phyloP scores from a whole-genome alignment of 1,140 invertebrate genomes.

The Drosophila erecta region DNA sequence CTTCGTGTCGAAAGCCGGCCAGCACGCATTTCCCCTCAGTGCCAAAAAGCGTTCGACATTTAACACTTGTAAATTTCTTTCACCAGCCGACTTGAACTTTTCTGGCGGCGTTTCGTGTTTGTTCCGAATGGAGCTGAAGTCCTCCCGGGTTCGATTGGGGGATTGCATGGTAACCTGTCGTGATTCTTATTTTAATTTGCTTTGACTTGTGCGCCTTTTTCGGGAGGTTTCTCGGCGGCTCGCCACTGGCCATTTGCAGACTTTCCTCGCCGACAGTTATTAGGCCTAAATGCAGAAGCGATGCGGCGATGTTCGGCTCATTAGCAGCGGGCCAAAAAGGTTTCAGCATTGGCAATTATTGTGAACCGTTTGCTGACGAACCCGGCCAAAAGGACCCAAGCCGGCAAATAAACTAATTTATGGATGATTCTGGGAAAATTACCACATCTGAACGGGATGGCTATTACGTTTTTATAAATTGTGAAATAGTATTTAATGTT shows the following conservation, averaged over 20 bases:
- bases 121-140: slow-evolving; percentile 39
- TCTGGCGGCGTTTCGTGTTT: slow-evolving; percentile 70
- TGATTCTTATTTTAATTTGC: slow-evolving; percentile 84
- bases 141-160: slow-evolving; percentile 39
- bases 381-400: neutral
- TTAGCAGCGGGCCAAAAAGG: slow-evolving; percentile 61
- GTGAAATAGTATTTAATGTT: too few species aligned
- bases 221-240: slow-evolving; percentile 45
- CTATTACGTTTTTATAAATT: neutral
- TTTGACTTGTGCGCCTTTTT: slow-evolving; percentile 80
- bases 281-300: slow-evolving; percentile 77
- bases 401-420: neutral
- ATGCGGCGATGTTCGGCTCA: slow-evolving; percentile 71
- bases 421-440: neutral
- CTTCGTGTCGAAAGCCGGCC: slow-evolving; percentile 69
- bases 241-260: slow-evolving; percentile 22
- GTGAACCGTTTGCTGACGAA: slow-evolving; percentile 23
- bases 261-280: slow-evolving; percentile 66
- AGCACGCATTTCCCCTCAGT: slow-evolving; percentile 70
- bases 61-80: slow-evolving; percentile 79
- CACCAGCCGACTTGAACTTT: slow-evolving; percentile 45
- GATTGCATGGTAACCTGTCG: slow-evolving; percentile 81
- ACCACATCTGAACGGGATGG: neutral
- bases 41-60: slow-evolving; percentile 73
- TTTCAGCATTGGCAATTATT: slow-evolving; percentile 28